Conservation (phyloP, 2,113 vertebrate species). For the Semnornis frantzii region DNA sequence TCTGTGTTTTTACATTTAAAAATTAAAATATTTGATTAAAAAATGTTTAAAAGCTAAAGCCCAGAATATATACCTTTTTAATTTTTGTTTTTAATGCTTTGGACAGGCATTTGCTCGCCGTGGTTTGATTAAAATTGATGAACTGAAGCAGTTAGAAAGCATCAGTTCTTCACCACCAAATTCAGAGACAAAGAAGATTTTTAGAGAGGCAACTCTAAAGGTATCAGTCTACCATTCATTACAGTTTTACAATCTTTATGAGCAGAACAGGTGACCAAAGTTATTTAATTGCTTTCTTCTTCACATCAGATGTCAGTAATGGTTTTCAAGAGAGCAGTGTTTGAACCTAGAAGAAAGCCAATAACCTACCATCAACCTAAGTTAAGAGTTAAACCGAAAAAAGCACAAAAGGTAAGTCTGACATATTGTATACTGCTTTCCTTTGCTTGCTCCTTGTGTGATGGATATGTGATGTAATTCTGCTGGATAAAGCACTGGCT, state of each 20-base stretch:
- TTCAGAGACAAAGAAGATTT: conserved; percentile 76
- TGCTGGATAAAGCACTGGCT: neutral
- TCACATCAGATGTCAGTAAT: conserved; percentile 85
- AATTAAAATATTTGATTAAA: too few relatives aligned
- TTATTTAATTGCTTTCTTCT: neutral
- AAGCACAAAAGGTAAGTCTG: conserved; percentile 79
- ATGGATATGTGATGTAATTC: neutral
- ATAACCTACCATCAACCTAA: conserved; percentile 74
- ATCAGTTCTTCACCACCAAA: conserved; percentile 62
- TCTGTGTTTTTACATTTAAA: too few relatives aligned
- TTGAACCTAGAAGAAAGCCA: conserved; percentile 81
- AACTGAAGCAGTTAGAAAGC: conserved; percentile 83
- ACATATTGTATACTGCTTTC: neutral
- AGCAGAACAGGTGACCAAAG: neutral
- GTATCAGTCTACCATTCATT: conserved; percentile 68
- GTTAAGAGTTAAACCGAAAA: conserved; percentile 76
- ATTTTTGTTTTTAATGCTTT: neutral
- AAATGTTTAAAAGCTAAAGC: too few relatives aligned
- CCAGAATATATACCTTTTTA: too few relatives aligned
- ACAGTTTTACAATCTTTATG: neutral
- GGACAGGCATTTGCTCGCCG: conserved; percentile 89
- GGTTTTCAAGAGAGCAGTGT: conserved; percentile 90
- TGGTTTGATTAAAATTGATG: conserved; percentile 87
- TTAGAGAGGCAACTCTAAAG: conserved; percentile 89
- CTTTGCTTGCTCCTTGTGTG: neutral